Evolutionary conservation across 2,888 invertebrate species (phyloP).

Genomic region (Teinopalpus imperialis): DNA sequence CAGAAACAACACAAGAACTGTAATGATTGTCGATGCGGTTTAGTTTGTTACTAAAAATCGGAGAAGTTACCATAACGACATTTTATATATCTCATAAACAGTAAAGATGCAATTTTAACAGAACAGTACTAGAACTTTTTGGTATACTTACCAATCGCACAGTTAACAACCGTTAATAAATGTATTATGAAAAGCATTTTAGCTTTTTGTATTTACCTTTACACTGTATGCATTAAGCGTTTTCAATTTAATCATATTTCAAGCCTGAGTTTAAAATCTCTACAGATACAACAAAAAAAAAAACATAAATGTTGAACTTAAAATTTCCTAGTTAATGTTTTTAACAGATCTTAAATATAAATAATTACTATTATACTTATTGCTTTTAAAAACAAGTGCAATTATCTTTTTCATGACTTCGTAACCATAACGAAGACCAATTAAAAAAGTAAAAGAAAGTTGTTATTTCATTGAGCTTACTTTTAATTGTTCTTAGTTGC

Average conservation of each 20-base stretch:
- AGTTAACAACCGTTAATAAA: conserved; percentile 44
- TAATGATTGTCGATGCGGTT: too few relatives aligned
- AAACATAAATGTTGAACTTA: conserved; percentile 19
- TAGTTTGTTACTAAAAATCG: too few relatives aligned
- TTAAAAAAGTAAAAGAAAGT: too few relatives aligned
- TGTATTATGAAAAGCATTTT: conserved; percentile 46
- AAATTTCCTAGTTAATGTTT: background rate
- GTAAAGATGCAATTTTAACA: conserved; percentile 39
- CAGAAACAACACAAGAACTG: too few relatives aligned
- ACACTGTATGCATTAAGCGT: conserved; percentile 49
- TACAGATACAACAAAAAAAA: conserved; percentile 25
- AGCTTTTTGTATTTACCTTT: conserved; percentile 47
- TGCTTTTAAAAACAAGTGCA: conserved; percentile 25
- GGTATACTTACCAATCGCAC: conserved; percentile 35
- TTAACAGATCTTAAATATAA: too few relatives aligned
- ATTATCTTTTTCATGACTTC: too few relatives aligned
- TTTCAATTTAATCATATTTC: conserved; percentile 35
- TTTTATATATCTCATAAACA: background rate
- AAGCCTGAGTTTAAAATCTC: conserved; percentile 60
- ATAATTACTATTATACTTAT: conserved; percentile 12
- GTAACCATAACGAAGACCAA: too few relatives aligned
- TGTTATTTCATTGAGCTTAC: too few relatives aligned
- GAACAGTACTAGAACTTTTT: conserved; percentile 58
- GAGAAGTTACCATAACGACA: too few relatives aligned
- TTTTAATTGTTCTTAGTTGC: too few relatives aligned